Conservation (phyloP, 1,140 invertebrate species). For the Protaetia brevitarsis region DNA sequence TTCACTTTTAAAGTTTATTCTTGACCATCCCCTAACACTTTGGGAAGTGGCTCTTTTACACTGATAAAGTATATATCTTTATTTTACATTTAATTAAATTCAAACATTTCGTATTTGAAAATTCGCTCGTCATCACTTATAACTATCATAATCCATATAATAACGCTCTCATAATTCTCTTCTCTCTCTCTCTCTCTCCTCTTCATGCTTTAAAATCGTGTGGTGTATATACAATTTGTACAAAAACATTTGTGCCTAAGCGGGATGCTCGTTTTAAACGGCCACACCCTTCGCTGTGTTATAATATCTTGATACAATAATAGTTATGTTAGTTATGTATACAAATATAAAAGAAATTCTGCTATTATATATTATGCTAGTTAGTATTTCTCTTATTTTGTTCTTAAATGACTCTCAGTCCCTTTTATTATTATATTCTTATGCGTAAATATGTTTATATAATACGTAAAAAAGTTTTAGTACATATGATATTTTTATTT, state of each 20-base stretch:
- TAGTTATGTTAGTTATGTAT: not conserved
- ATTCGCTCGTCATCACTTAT: conserved; percentile 1
- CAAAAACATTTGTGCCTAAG: conserved; percentile 16
- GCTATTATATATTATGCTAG: no score
- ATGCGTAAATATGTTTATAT: no score
- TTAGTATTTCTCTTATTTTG: not conserved
- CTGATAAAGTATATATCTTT: not conserved
- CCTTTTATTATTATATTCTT: not conserved
- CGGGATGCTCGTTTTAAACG: not conserved
- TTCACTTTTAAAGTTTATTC: not conserved
- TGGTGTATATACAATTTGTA: conserved; percentile 19
- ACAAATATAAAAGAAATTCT: conserved; percentile 1
- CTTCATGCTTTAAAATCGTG: not conserved
- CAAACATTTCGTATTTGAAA: not conserved
- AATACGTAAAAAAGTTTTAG: not conserved
- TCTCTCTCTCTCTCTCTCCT: not conserved
- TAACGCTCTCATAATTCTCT: not conserved
- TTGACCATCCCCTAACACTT: not conserved
- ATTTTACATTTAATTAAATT: not conserved
- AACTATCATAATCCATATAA: not conserved
- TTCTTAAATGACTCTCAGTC: not conserved
- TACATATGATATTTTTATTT: not conserved
- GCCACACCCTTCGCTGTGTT: not conserved
- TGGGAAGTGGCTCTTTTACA: not conserved
- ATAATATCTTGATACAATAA: not conserved